Evolutionary conservation across 2,113 vertebrate genomes (phyloP).

Genomic region (Salvelinus fontinalis): DNA sequence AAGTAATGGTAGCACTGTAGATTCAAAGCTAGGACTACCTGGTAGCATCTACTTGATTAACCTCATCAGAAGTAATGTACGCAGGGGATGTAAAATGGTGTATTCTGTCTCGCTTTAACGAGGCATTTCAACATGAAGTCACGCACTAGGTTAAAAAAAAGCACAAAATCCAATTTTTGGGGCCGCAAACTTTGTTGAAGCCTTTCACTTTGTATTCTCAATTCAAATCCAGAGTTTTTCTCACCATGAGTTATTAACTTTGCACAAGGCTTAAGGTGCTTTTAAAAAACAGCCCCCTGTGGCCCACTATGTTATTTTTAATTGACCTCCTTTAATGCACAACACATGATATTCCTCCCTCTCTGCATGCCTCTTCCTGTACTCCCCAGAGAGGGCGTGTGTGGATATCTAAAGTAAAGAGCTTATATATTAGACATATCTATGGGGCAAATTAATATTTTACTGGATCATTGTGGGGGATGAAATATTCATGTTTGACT

Average conservation of each 20-base stretch:
- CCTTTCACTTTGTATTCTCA: no score
- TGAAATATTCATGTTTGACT: slow-evolving; percentile 51
- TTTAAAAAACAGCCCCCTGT: slow-evolving; percentile 32
- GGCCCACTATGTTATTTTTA: slow-evolving; percentile 32
- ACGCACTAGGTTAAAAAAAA: no score
- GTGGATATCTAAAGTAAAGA: slow-evolving; percentile 44
- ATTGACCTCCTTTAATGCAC: slow-evolving; percentile 38
- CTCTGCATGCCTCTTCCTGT: not conserved
- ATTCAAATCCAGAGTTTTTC: no score
- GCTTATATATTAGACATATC: slow-evolving; percentile 45
- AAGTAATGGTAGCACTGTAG: no score
- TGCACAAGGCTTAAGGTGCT: slow-evolving; percentile 26
- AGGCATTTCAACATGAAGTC: no score
- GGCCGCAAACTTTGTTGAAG: no score
- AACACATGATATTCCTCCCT: slow-evolving; percentile 19
- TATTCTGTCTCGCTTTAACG: no score
- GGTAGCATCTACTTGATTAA: no score
- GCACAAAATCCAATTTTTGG: no score
- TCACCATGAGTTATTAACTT: not conserved
- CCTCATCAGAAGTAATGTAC: no score
- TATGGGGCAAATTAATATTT: slow-evolving; percentile 54
- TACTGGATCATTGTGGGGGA: slow-evolving; percentile 39
- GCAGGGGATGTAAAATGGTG: no score
- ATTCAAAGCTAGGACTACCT: no score
- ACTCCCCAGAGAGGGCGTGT: slow-evolving; percentile 18